phyloP scores from a whole-genome alignment of 2,888 invertebrate species.

The Pedicia rivosa region DNA sequence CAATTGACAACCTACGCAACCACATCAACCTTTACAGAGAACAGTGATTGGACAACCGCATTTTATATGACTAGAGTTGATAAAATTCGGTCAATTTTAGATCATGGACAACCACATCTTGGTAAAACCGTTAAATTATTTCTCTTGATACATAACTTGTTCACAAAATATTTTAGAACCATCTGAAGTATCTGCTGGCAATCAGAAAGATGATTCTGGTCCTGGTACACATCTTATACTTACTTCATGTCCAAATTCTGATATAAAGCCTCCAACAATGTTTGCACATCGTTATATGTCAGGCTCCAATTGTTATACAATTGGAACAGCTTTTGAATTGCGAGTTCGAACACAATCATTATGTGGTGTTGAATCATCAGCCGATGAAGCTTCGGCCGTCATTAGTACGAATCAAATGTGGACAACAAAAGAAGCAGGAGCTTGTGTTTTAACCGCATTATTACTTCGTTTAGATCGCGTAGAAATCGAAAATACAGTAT shows the following conservation, averaged over 20 bases:
- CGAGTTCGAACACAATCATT: constrained; percentile 27
- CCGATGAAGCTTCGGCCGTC: constrained; percentile 6
- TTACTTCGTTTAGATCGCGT: constrained; percentile 25
- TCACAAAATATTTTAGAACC: no score
- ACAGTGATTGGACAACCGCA: constrained; percentile 26
- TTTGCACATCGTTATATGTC: constrained; percentile 23
- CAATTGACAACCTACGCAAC: constrained; percentile 26
- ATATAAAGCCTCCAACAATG: constrained; percentile 19
- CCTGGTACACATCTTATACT: constrained; percentile 27
- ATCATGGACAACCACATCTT: constrained; percentile 29
- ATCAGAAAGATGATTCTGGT: constrained; percentile 24
- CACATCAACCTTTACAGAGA: constrained; percentile 11
- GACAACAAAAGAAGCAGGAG: constrained; percentile 31
- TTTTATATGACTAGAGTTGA: constrained; percentile 30
- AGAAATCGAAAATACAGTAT: no score
- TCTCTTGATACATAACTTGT: no score
- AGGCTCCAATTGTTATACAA: constrained; percentile 23
- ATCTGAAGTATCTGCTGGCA: not conserved
- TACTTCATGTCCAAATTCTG: constrained; percentile 26
- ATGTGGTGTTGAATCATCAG: constrained; percentile 15
- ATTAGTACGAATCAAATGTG: constrained; percentile 14
- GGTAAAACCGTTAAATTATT: no score
- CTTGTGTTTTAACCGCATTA: constrained; percentile 28
- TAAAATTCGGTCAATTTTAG: constrained; percentile 29
- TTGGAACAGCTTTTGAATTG: constrained; percentile 29